Percentiles rank a stretch among this genome's conserved stretches.
These are phyloP conservation scores for Orthochromis malagaraziensis DNA, from an alignment of 2,113 vertebrate genomes.

Conservation along the genomic window DNA sequence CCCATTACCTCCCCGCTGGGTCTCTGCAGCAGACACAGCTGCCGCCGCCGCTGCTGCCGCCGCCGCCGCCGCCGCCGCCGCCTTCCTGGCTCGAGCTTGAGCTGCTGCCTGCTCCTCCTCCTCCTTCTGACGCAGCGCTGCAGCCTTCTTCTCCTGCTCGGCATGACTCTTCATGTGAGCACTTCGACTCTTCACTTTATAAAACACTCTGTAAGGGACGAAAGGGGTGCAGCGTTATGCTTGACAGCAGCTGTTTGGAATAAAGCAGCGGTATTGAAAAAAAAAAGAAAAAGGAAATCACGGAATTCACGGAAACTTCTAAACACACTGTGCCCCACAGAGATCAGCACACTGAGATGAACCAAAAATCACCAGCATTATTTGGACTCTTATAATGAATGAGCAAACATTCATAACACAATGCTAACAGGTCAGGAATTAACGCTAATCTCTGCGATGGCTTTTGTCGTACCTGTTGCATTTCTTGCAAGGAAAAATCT, in stretches of 20 bases:
- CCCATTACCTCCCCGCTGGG: conserved; percentile 8
- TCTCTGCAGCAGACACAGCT: not conserved
- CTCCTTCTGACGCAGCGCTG: conserved; percentile 80
- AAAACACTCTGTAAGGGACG: conserved; percentile 79
- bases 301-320: not conserved
- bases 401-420: not conserved
- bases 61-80: accelerated
- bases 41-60: not conserved
- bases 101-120: conserved; percentile 68
- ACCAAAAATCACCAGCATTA: not conserved
- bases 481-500: conserved; percentile 95
- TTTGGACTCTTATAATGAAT: not conserved
- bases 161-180: conserved; percentile 99
- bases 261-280: not conserved
- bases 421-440: not conserved
- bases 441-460: not conserved
- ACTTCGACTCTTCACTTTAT: conserved; percentile 96
- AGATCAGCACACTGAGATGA: not conserved
- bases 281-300: not conserved
- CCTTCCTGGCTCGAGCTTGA: conserved; percentile 41
- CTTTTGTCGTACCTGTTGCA: conserved; percentile 79
- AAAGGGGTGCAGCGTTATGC: not conserved
- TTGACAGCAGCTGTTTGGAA: not conserved
- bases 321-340: not conserved
- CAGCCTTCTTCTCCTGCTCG: conserved; percentile 96